Evolutionary conservation across 2,113 vertebrate genomes (phyloP).

Genomic region (Psephotus haematonotus): DNA sequence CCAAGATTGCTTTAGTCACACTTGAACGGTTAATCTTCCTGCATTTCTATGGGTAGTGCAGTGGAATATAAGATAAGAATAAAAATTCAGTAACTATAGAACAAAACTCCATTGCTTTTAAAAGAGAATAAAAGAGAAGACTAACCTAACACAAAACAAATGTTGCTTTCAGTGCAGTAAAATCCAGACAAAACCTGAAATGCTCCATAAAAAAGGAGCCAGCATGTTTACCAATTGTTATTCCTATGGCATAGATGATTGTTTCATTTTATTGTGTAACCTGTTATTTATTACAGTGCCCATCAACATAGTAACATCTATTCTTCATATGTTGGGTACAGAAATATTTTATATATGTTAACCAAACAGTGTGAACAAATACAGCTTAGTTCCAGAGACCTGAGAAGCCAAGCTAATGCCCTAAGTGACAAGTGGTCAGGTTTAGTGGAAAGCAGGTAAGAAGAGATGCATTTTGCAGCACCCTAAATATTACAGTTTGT

Average conservation of each 20-base stretch:
- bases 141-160: slow-evolving; percentile 51
- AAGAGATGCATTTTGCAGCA: not conserved
- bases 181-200: slow-evolving; percentile 23
- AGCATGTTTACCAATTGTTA: not conserved
- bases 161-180: slow-evolving; percentile 34
- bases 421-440: not conserved
- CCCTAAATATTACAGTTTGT: not conserved
- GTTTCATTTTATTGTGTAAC: not conserved
- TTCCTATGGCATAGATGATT: not conserved
- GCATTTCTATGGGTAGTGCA: not conserved
- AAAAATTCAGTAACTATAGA: not conserved
- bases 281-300: slow-evolving; percentile 13
- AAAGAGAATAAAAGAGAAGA: not conserved
- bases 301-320: not conserved
- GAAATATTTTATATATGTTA: not conserved
- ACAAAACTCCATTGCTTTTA: slow-evolving; percentile 6
- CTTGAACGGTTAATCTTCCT: slow-evolving; percentile 3
- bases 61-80: not conserved
- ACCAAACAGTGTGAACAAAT: not conserved
- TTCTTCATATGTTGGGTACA: not conserved
- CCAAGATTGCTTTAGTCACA: slow-evolving; percentile 21
- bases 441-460: not conserved
- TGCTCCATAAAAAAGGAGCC: slow-evolving; percentile 1
- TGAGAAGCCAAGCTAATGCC: not conserved
- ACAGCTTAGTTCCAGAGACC: not conserved